Evolutionary conservation across 2,888 invertebrate species (phyloP).

Genomic region (Brachynemurus nebulosus): DNA sequence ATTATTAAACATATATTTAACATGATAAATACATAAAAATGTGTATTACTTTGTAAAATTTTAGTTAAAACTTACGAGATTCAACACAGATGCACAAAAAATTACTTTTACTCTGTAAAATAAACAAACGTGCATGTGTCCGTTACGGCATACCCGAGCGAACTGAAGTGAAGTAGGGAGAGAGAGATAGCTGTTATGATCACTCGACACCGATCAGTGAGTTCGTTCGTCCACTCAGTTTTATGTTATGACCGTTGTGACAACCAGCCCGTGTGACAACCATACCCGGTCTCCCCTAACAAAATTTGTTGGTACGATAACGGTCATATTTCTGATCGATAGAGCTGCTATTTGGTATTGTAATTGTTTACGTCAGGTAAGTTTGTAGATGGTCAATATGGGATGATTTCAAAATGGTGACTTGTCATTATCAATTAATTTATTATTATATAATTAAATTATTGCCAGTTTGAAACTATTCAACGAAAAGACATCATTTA

Average conservation of each 20-base stretch:
- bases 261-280: slow-evolving; percentile 4
- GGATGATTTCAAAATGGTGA: too few species aligned
- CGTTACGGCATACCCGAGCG: not conserved
- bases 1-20: not conserved
- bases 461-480: too few species aligned
- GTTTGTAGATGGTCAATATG: too few species aligned
- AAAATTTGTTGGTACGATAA: too few species aligned
- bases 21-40: not conserved
- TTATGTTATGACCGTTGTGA: slow-evolving; percentile 1
- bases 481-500: too few species aligned
- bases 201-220: not conserved
- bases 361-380: too few species aligned
- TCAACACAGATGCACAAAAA: slow-evolving; percentile 1
- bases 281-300: slow-evolving; percentile 4
- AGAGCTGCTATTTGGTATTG: too few species aligned
- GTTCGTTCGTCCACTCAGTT: not conserved
- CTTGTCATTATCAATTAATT: too few species aligned
- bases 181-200: not conserved
- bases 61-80: not conserved
- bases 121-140: not conserved
- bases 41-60: not conserved
- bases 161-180: not conserved
- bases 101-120: not conserved
- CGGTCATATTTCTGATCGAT: too few species aligned
- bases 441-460: too few species aligned